Base-by-base conservation (phyloP, 1,140 invertebrate genomes). In the Hermetia illucens region DNA sequence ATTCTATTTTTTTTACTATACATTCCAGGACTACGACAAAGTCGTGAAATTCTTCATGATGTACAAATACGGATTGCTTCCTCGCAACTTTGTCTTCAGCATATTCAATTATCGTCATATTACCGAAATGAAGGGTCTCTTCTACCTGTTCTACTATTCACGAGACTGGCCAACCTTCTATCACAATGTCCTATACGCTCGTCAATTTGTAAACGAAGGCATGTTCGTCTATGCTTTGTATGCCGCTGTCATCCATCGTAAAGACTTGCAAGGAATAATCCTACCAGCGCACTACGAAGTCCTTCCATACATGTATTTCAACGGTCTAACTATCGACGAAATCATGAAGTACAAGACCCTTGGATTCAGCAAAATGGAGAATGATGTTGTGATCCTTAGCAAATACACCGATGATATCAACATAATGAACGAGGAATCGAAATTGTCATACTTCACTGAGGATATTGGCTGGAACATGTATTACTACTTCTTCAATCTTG, bases 361-460 rank as follows among this genome's bases (percentile, higher is more conserved):
- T 46, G 44, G 39, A 21, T 35, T 51, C 18, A 36, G 15, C 24
- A 10, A 31, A 35, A 30, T 29, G 31, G n/a, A 41, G 25, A 24
- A 17, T 15, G 8, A 40, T 46, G 4, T 77, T 71, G 68, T 70
- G 72, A 34, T 67, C 73, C 15, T 55, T 72, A n/a, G 43, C 69
- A 41, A 50, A 75, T 36, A 81, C 75, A 62, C 70, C 69, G 52
- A 70, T 65, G 31, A 17, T 68, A 72, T 52, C 68, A 65, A 49
- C 72, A 73, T 64, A 71, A 78, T 44, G 68, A 65, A 64, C 31
- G 47, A 64, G 4, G 58, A 69, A 18, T 65, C 72, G 39, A 59
- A 69, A 35, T 34, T 86, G 15, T 63, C 66, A 16, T 85, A 86
- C 53, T 85, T 75, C 64, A 76, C 76, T 0, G 74, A 86, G 43